Conservation (phyloP, 2,888 invertebrate genomes). For the Thymelicus acteon region DNA sequence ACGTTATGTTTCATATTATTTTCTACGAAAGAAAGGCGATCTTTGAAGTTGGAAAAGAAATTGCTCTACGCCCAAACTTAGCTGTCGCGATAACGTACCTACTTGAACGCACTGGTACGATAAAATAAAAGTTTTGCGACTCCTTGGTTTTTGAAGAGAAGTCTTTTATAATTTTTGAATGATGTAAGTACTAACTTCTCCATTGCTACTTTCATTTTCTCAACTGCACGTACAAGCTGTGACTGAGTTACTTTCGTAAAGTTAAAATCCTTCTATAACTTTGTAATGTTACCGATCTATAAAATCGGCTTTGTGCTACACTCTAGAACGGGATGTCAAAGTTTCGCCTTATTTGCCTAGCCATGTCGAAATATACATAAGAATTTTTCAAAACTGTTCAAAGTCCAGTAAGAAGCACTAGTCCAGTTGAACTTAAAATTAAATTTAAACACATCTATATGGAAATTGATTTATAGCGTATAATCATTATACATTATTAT, state of each 20-base stretch:
- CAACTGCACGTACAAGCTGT: conserved; percentile 13
- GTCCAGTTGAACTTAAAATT: too few species aligned
- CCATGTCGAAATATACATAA: too few species aligned
- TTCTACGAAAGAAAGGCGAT: conserved; percentile 63
- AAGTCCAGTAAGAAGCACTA: too few species aligned
- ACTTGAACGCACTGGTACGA: conserved; percentile 52
- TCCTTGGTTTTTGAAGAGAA: conserved; percentile 22
- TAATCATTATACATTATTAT: too few species aligned
- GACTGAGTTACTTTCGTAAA: conserved; percentile 12
- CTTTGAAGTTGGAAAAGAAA: conserved; percentile 65
- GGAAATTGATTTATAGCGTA: too few species aligned
- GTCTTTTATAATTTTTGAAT: conserved; percentile 34
- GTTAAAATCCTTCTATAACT: neutral
- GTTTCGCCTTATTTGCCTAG: too few species aligned
- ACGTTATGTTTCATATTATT: conserved; percentile 70
- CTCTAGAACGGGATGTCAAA: too few species aligned
- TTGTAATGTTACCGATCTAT: neutral
- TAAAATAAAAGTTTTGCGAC: conserved; percentile 60
- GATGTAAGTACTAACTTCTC: conserved; percentile 30
- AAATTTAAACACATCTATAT: too few species aligned
- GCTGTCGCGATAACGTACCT: conserved; percentile 51
- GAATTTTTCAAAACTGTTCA: too few species aligned
- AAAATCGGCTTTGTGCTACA: too few species aligned
- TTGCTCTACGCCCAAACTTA: conserved; percentile 59
- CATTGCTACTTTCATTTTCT: conserved; percentile 10